Percentiles rank a stretch among this genome's conserved stretches.
These are phyloP conservation scores for Diplazon laetatorius DNA, from an alignment of 2,888 invertebrate genomes.

Conservation along the genomic window DNA sequence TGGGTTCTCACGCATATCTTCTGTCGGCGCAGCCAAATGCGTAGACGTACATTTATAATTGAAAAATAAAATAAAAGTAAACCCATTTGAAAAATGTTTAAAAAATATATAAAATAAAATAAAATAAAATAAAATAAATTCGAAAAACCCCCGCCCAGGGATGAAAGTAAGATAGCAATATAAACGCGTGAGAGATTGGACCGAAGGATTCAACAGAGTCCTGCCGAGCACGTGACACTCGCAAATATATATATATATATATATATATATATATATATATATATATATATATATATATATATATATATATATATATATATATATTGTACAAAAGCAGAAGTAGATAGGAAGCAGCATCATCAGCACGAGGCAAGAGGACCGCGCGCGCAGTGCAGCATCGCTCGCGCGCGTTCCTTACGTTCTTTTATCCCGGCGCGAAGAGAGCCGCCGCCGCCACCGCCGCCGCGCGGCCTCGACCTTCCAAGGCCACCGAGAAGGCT, in stretches of 20 bases:
- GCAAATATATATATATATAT: background rate
- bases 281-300: background rate
- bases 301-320: background rate
- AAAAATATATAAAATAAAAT: too few relatives aligned
- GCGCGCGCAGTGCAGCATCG: constrained; percentile 14
- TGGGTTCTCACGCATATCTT: background rate
- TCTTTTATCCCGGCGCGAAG: constrained; percentile 54
- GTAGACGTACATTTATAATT: constrained; percentile 12
- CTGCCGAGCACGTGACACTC: constrained; percentile 5
- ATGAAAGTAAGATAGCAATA: constrained; percentile 16
- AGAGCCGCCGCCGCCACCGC: too few relatives aligned
- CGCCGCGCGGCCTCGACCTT: constrained; percentile 65
- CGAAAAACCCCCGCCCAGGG: too few relatives aligned
- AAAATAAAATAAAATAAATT: background rate
- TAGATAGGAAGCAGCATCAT: constrained; percentile 1
- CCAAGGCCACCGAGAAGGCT: constrained; percentile 66
- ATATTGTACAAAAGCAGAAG: constrained; percentile 37
- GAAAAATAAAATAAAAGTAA: constrained; percentile 3
- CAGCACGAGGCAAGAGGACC: constrained; percentile 24
- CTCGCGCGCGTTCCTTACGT: constrained; percentile 49
- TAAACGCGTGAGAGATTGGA: background rate
- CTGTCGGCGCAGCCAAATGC: background rate
- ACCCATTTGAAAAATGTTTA: too few relatives aligned
- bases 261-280: background rate
- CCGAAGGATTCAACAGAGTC: constrained; percentile 19